Conservation (phyloP, 2,888 invertebrate genomes). For the Spatulosminthurus flaviceps region DNA sequence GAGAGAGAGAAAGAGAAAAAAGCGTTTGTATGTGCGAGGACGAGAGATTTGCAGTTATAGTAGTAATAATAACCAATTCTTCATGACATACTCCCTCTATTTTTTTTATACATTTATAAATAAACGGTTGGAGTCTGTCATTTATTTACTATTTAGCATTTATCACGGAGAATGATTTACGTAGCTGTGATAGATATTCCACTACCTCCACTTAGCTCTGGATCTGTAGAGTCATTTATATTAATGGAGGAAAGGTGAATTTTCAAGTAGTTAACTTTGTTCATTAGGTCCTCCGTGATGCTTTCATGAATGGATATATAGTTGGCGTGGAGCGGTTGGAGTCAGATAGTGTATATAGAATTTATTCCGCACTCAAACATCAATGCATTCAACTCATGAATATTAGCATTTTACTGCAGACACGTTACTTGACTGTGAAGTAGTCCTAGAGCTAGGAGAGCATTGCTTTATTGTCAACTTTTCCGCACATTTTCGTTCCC, state of each 20-base stretch:
- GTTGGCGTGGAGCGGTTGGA: background rate
- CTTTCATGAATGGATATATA: constrained; percentile 32
- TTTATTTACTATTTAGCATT: too few relatives aligned
- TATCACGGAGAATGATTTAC: background rate
- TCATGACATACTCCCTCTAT: too few relatives aligned
- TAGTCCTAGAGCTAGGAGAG: background rate
- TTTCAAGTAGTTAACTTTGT: constrained; percentile 42
- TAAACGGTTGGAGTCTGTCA: too few relatives aligned
- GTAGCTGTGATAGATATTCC: background rate
- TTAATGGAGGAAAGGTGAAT: constrained; percentile 39
- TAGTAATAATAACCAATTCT: too few relatives aligned
- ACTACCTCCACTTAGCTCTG: background rate
- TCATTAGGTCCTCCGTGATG: constrained; percentile 38
- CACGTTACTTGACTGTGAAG: background rate
- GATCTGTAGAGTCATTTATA: too few relatives aligned
- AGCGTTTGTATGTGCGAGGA: too few relatives aligned
- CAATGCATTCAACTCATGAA: background rate
- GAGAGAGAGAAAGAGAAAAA: too few relatives aligned
- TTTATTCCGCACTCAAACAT: background rate
- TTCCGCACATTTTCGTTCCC: background rate
- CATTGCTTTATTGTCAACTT: background rate
- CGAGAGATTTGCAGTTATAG: too few relatives aligned
- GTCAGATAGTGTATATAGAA: background rate
- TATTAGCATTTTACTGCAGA: background rate
- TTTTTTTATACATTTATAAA: too few relatives aligned